A percentile compares a stretch with the other conserved stretches of the same genome.
These are phyloP conservation scores for Chrysocyon brachyurus DNA, from an alignment of 2,797 vertebrate species.

Conservation along the genomic window DNA sequence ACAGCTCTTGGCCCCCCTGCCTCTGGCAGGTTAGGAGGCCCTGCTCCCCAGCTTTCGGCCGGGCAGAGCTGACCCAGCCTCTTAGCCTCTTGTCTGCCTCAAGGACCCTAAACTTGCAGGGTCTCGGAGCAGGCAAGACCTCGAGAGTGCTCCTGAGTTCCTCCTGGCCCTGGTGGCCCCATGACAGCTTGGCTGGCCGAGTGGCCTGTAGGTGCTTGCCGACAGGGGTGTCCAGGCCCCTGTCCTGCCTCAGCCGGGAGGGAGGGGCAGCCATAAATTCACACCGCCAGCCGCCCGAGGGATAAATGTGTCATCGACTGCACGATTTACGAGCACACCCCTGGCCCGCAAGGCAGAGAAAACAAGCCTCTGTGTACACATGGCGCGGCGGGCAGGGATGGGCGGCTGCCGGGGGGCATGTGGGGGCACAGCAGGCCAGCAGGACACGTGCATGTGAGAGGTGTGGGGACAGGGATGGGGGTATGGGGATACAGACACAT, in stretches of 20 bases:
- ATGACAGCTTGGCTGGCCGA: neutral
- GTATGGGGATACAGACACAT: neutral
- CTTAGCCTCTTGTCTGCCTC: neutral
- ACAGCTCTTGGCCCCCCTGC: neutral
- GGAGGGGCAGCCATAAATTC: constrained; percentile 88
- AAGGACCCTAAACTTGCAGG: neutral
- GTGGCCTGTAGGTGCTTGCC: constrained; percentile 11
- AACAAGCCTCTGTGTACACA: constrained; percentile 83
- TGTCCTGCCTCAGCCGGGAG: constrained; percentile 67
- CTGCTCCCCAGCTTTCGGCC: neutral
- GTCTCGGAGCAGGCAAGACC: neutral
- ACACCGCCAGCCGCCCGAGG: constrained; percentile 86
- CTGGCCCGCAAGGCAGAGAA: constrained; percentile 87
- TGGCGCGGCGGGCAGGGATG: neutral
- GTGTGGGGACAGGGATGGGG: neutral
- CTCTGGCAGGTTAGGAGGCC: neutral
- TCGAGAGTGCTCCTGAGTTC: neutral
- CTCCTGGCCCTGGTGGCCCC: neutral
- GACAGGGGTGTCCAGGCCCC: constrained; percentile 68
- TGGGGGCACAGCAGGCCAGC: neutral
- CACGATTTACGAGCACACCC: constrained; percentile 89
- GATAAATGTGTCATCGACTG: constrained; percentile 84
- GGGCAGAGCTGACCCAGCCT: neutral
- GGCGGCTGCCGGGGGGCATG: neutral
- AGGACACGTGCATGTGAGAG: neutral